Evolutionary conservation across 2,888 invertebrate genomes (phyloP).

Genomic region (Agrochola macilenta): DNA sequence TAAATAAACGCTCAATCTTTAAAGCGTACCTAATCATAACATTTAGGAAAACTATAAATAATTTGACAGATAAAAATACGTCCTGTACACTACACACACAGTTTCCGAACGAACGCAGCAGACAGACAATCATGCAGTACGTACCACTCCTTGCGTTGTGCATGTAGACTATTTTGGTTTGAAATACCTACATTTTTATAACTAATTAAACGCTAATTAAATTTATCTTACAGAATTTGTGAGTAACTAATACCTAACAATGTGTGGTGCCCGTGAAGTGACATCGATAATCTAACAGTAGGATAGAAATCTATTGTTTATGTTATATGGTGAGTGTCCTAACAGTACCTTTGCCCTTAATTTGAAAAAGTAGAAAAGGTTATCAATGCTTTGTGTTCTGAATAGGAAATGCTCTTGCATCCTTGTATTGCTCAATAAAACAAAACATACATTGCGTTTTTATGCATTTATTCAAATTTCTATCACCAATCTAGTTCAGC

Average conservation of each 20-base stretch:
- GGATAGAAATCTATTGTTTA: constrained; percentile 70
- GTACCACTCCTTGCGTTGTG: constrained; percentile 69
- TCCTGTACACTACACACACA: constrained; percentile 17
- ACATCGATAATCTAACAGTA: constrained; percentile 38
- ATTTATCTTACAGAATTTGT: constrained; percentile 56
- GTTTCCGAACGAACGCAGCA: constrained; percentile 67
- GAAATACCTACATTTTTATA: constrained; percentile 39
- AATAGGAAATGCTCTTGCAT: constrained; percentile 14
- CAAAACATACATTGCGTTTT: background rate
- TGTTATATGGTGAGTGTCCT: constrained; percentile 71
- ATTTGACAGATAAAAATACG: constrained; percentile 47
- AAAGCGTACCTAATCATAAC: constrained; percentile 17
- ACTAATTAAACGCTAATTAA: constrained; percentile 32
- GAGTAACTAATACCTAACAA: constrained; percentile 32
- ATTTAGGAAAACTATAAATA: constrained; percentile 27
- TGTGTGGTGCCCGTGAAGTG: constrained; percentile 43
- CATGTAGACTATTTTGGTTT: constrained; percentile 53
- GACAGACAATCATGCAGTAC: constrained; percentile 48
- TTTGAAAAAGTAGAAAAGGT: constrained; percentile 56
- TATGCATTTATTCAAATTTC: background rate
- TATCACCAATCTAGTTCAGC: constrained; percentile 29
- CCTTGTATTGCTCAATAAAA: background rate
- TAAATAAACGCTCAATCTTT: constrained; percentile 20
- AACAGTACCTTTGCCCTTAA: constrained; percentile 64
- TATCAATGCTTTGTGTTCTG: constrained; percentile 55